Evolutionary conservation across 2,113 vertebrate species (phyloP), one percentile per base, ranked within the genome.

Genomic region (Tyrannus savana): DNA sequence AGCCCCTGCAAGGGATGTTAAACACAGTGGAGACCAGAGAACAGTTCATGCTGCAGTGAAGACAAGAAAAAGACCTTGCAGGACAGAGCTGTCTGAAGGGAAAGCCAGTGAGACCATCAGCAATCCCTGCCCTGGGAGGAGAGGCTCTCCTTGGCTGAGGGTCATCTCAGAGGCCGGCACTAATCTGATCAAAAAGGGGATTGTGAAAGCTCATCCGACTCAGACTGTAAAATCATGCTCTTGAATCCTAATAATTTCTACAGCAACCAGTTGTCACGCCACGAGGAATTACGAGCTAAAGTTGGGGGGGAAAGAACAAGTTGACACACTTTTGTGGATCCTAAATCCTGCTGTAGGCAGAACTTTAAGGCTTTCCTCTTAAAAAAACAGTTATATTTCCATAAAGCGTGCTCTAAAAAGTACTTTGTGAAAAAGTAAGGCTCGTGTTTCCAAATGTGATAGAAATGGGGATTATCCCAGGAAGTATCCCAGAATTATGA

Each of bases 101-200:
- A 62, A 72, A 62, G 52, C 4, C 4, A 46, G 79, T 0, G 5
- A 76, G 12, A 11, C 3, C 53, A 71, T 6, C 73, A 77, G 73
- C 37, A 72, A 24, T 28, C 64, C 73, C 60, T 68, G 31, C 19
- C 47, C 6, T 10, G 78, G 23, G 60, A 91, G 83, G 28, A 64
- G 42, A 78, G 24, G 33, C 33, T 81, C 50, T 37, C 53, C 33
- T 33, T 5, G 64, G 59, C 75, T 72, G 42, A 0, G 2, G 56
- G 55, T 67, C 93, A 96, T 88, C 68, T 56, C 93, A 37, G 82
- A 46, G 72, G 73, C 42, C 55, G 94, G 56, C 6, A 1, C 50
- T 92, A 89, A 96, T 93, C 92, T 93, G 92, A 95, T 89, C 69
- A 31, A 37, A 94, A 80, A 71, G 66, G 56, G 68, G 92, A 90